Percentiles rank a stretch among this genome's conserved stretches.
Conservation (phyloP, 2,797 vertebrate genomes). For the Phataginus tetradactyla region DNA sequence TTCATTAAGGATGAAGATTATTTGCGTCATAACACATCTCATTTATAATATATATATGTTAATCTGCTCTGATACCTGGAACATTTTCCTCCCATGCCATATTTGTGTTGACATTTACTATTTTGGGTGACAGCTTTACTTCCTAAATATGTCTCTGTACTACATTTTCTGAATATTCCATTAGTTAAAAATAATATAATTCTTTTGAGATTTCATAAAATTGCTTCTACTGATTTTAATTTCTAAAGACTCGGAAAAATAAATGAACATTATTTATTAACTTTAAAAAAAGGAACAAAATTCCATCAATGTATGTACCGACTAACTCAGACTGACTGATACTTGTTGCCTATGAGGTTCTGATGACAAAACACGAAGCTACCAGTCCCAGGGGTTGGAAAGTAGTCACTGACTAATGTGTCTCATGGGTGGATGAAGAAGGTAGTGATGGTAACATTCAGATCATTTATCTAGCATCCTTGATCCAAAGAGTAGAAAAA, state of each 20-base stretch:
- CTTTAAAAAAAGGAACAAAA: background rate
- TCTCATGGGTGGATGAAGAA: background rate
- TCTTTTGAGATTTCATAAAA: conserved; percentile 55
- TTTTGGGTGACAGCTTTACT: conserved; percentile 64
- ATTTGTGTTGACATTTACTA: conserved; percentile 69
- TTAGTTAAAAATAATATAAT: conserved; percentile 65
- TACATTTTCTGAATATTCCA: conserved; percentile 54
- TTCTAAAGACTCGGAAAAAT: conserved; percentile 31
- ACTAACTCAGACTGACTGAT: background rate
- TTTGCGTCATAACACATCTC: conserved; percentile 30
- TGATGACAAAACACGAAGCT: background rate
- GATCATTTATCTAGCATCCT: background rate
- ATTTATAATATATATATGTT: conserved; percentile 63
- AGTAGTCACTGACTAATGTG: background rate
- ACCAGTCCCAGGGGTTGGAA: background rate
- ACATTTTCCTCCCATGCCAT: conserved; percentile 37
- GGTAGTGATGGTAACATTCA: background rate
- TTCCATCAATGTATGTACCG: background rate
- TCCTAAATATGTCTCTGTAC: conserved; percentile 50
- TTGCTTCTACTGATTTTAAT: conserved; percentile 30
- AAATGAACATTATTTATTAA: conserved; percentile 16
- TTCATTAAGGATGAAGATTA: conserved; percentile 54
- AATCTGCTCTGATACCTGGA: conserved; percentile 59
- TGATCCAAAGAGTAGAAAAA: background rate
- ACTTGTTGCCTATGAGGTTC: background rate